phyloP scores from a whole-genome alignment of 1,140 invertebrate genomes.

The Aphis craccivora region DNA sequence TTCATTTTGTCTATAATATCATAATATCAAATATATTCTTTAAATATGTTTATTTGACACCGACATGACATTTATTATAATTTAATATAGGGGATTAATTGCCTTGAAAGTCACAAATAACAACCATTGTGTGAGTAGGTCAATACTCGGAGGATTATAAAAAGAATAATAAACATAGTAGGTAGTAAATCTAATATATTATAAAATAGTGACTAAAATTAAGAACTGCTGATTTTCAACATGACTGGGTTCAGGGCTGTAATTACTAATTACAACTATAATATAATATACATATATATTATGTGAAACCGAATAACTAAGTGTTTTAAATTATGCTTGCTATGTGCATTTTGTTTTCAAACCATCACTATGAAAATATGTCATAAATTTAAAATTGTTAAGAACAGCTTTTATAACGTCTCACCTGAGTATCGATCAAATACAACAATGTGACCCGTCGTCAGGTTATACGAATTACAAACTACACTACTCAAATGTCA shows the following conservation, averaged over 20 bases:
- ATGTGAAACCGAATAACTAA: background rate
- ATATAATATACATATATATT: background rate
- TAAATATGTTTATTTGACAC: background rate
- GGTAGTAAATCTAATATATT: background rate
- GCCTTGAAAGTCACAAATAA: background rate
- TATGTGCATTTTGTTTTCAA: background rate
- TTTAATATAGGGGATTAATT: background rate
- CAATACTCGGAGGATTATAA: slow-evolving; percentile 22
- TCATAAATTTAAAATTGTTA: background rate
- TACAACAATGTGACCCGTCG: background rate
- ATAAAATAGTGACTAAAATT: background rate
- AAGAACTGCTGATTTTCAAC: background rate
- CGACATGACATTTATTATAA: background rate
- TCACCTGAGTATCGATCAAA: background rate
- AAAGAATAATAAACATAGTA: background rate
- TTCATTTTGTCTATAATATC: background rate
- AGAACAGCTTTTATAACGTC: background rate
- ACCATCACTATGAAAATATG: background rate
- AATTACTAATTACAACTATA: background rate
- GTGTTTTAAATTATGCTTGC: background rate
- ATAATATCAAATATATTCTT: background rate
- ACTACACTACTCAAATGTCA: background rate
- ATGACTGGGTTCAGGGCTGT: background rate
- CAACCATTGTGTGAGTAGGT: background rate
- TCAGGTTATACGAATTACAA: background rate